Evolutionary conservation across 2,888 invertebrate species (phyloP).

Genomic region (Drosophila dives): DNA sequence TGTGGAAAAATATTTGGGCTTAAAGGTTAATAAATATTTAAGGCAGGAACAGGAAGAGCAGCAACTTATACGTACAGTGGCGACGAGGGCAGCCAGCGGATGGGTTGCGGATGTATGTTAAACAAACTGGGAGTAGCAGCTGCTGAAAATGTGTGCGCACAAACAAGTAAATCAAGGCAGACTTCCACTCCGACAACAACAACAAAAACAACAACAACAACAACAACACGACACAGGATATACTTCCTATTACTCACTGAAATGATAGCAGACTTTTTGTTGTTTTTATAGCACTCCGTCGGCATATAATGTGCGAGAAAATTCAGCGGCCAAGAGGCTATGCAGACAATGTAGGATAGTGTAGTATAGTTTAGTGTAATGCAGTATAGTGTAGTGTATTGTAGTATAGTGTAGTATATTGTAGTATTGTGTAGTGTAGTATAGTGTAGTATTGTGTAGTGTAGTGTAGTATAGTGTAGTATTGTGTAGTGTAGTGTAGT

Average conservation of each 20-base stretch:
- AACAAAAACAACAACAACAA: constrained; percentile 42
- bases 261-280: constrained; percentile 2
- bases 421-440: neutral
- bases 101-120: constrained; percentile 8
- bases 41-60: constrained; percentile 42
- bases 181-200: constrained; percentile 68
- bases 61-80: neutral
- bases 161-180: constrained; percentile 79
- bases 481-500: neutral
- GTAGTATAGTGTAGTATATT: neutral
- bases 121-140: constrained; percentile 10
- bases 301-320: constrained; percentile 3
- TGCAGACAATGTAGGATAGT: neutral
- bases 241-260: constrained; percentile 1
- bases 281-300: constrained; percentile 7
- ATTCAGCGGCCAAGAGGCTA: neutral
- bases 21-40: constrained; percentile 76
- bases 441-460: neutral
- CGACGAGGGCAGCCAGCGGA: neutral
- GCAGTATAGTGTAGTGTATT: neutral
- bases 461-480: neutral
- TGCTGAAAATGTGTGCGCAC: constrained; percentile 69
- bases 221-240: neutral
- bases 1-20: constrained; percentile 53
- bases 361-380: too few species aligned